A percentile compares a stretch with the other conserved stretches of the same genome.
phyloP scores from a whole-genome alignment of 1,140 invertebrate species.

The Colletes gigas region DNA sequence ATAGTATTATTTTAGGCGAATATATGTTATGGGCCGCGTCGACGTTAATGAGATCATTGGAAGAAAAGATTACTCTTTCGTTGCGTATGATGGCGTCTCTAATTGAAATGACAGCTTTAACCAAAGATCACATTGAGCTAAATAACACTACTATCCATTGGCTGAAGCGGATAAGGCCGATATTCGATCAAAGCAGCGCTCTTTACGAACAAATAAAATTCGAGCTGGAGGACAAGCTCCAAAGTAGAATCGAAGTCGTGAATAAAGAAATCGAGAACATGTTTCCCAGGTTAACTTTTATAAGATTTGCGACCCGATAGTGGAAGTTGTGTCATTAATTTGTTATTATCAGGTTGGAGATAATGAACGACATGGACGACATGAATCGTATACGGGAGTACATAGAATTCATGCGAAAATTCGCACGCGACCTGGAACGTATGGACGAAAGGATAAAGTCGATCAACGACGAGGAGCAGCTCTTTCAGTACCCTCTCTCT shows the following conservation, averaged over 20 bases:
- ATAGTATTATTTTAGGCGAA: slow-evolving; percentile 72
- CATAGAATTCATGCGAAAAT: slow-evolving; percentile 79
- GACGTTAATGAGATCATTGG: slow-evolving; percentile 71
- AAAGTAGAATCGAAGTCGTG: slow-evolving; percentile 81
- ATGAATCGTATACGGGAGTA: slow-evolving; percentile 74
- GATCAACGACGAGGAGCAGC: slow-evolving; percentile 86
- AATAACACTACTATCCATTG: slow-evolving; percentile 80
- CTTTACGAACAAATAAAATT: slow-evolving; percentile 84
- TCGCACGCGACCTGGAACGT: slow-evolving; percentile 82
- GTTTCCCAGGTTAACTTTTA: slow-evolving; percentile 76
- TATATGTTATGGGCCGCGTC: slow-evolving; percentile 78
- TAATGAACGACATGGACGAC: slow-evolving; percentile 80
- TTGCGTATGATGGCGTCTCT: slow-evolving; percentile 76
- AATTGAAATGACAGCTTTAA: slow-evolving; percentile 76
- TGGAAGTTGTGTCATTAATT: background rate
- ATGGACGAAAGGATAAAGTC: slow-evolving; percentile 82
- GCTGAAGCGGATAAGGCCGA: slow-evolving; percentile 79
- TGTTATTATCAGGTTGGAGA: slow-evolving; percentile 67
- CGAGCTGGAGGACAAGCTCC: slow-evolving; percentile 84
- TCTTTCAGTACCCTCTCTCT: slow-evolving; percentile 86
- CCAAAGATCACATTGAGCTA: slow-evolving; percentile 76
- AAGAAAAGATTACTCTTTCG: slow-evolving; percentile 72
- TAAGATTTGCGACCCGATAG: too few relatives aligned
- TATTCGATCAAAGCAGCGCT: slow-evolving; percentile 79
- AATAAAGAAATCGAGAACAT: slow-evolving; percentile 83